Percentiles rank a stretch among this genome's conserved stretches.
These are phyloP conservation scores for Glossophaga mutica DNA, from an alignment of 2,797 vertebrate species.

Conservation along the genomic window DNA sequence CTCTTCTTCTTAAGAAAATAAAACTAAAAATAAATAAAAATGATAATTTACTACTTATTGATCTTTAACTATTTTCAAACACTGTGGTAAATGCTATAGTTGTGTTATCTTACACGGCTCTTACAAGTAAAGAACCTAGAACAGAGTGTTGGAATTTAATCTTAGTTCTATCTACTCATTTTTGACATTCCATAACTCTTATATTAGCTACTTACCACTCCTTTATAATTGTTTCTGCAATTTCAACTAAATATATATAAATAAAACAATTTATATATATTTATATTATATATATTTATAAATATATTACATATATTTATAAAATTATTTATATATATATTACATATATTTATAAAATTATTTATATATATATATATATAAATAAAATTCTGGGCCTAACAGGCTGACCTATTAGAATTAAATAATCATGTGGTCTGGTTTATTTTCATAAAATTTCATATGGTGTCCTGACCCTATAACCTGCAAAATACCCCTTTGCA, in stretches of 20 bases:
- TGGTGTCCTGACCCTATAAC: background rate
- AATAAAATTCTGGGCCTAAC: background rate
- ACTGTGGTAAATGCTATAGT: background rate
- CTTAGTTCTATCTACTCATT: background rate
- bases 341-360: too few species aligned
- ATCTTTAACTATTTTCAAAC: background rate
- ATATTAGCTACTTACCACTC: background rate
- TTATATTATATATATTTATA: too few species aligned
- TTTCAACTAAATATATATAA: background rate
- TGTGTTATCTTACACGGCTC: background rate
- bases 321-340: too few species aligned
- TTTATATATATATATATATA: too few species aligned
- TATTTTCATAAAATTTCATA: background rate
- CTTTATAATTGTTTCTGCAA: background rate
- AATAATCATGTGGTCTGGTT: background rate
- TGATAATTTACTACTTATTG: background rate
- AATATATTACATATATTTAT: too few species aligned
- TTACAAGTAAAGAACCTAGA: background rate
- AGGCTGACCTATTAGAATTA: background rate
- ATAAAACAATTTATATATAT: too few species aligned
- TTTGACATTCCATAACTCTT: background rate
- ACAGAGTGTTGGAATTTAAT: background rate
- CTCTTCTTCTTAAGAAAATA: background rate
- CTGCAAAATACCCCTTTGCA: background rate
- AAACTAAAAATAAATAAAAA: background rate